These are phyloP conservation scores for Reticulitermes speratus DNA, from an alignment of 1,140 invertebrate species.

Conservation along the genomic window DNA sequence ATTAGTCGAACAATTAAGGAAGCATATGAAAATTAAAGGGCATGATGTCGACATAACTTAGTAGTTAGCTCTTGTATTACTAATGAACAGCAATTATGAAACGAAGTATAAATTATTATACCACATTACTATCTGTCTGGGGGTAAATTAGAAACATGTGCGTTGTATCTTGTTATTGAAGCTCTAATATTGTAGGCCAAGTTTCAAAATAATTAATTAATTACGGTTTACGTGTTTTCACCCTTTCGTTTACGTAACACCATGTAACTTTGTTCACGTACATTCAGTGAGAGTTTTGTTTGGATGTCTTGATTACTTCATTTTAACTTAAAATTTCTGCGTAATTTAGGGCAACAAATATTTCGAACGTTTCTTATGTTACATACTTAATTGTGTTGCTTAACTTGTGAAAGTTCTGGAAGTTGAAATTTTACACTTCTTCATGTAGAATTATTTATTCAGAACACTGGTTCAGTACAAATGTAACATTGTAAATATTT, in stretches of 20 bases:
- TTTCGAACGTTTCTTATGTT: background rate
- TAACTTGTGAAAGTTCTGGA: background rate
- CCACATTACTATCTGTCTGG: background rate
- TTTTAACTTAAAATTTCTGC: background rate
- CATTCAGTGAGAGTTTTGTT: background rate
- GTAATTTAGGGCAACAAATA: background rate
- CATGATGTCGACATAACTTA: background rate
- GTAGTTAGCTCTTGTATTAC: background rate
- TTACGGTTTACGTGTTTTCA: background rate
- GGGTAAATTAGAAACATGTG: background rate
- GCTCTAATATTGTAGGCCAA: background rate
- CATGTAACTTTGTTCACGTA: background rate
- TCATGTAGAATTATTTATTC: background rate
- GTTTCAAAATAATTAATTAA: background rate
- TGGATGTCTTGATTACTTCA: background rate
- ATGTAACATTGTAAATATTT: background rate
- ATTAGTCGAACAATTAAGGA: background rate
- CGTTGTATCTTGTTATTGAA: slow-evolving; percentile 5
- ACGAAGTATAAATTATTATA: background rate
- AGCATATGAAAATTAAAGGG: background rate
- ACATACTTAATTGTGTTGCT: background rate
- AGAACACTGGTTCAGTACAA: background rate
- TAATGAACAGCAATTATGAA: background rate
- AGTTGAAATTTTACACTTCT: background rate
- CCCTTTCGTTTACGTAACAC: background rate